phyloP scores from a whole-genome alignment of 1,140 invertebrate species.

The Chrysomallon squamiferum region DNA sequence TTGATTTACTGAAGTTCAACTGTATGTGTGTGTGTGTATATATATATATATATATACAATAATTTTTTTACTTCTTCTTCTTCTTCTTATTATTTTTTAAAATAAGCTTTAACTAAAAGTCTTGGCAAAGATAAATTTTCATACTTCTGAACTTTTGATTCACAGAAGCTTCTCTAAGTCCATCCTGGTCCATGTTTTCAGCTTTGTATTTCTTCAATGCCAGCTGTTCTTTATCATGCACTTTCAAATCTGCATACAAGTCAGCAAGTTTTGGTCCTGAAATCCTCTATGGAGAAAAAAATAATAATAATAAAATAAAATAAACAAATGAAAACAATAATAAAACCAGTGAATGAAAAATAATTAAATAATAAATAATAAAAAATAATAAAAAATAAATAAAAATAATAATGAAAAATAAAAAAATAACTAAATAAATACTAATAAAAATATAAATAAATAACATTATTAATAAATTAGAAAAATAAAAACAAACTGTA shows the following conservation, averaged over 20 bases:
- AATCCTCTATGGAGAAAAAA: conserved; percentile 73
- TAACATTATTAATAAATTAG: neutral
- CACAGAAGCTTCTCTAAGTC: conserved; percentile 81
- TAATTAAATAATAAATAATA: conserved; percentile 4
- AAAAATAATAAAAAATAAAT: conserved; percentile 9
- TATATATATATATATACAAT: too few species aligned
- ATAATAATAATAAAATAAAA: neutral
- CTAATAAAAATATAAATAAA: neutral
- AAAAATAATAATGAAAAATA: neutral
- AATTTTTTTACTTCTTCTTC: too few species aligned
- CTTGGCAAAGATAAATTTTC: too few species aligned
- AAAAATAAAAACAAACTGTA: too few species aligned
- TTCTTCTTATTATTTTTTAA: too few species aligned
- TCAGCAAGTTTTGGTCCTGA: conserved; percentile 84
- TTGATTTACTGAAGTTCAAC: too few species aligned
- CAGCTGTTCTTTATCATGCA: conserved; percentile 92
- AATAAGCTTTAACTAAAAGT: too few species aligned
- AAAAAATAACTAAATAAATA: neutral
- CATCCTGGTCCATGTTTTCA: conserved; percentile 86
- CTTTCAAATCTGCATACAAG: conserved; percentile 84
- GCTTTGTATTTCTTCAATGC: conserved; percentile 80
- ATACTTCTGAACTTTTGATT: conserved; percentile 74
- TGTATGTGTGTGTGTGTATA: too few species aligned
- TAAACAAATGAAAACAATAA: neutral
- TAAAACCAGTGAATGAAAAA: neutral